Base-by-base conservation (phyloP, 2,113 vertebrate genomes). In the Formicarius rufipectus region DNA sequence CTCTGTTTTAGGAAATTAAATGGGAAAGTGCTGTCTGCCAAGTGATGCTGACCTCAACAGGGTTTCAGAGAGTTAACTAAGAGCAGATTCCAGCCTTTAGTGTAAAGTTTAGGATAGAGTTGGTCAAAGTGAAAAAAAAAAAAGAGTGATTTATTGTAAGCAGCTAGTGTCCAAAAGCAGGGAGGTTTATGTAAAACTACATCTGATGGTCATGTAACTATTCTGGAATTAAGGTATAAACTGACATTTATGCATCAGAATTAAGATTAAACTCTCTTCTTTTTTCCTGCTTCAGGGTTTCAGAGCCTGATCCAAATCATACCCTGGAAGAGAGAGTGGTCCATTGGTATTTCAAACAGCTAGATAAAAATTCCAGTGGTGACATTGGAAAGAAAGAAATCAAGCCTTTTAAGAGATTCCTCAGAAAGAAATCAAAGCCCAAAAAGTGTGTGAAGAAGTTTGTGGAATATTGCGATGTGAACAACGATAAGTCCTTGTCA, bases 371-470 rank as follows among this genome's bases (percentile, higher is more conserved):
- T 88, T 96, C 98, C 85, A 99, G 98, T 4, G 99, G 99, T 4
- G 99, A 99, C 96, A 99, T 99, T 4, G 99, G 99, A 77, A 99
- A 99, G 94, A 99, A 99, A 94, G 99, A 99, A 97, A 99, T 99
- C 94, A 99, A 99, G 63, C 99, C 99, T 14, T 99, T 99, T 96
- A 99, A 99, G 96, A 98, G 99, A 50, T 98, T 99, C 87, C 98
- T 99, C 35, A 98, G 99, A 86, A 99, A 99, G 94, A 99, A 99
- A 73, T 99, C 99, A 81, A 99, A 99, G 94, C 99, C 99, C 15
- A 99, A 99, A 92, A 99, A 99, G 90, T 99, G 99, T 22, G 99
- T 99, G 93, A 99, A 99, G 98, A 99, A 98, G 97, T 99, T 99
- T 89, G 99, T 99, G 88, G 99, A 99, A 91, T 99, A 99, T 94